Base-by-base conservation (phyloP, 2,797 vertebrate genomes). In the Mormyrops boulengeri region DNA sequence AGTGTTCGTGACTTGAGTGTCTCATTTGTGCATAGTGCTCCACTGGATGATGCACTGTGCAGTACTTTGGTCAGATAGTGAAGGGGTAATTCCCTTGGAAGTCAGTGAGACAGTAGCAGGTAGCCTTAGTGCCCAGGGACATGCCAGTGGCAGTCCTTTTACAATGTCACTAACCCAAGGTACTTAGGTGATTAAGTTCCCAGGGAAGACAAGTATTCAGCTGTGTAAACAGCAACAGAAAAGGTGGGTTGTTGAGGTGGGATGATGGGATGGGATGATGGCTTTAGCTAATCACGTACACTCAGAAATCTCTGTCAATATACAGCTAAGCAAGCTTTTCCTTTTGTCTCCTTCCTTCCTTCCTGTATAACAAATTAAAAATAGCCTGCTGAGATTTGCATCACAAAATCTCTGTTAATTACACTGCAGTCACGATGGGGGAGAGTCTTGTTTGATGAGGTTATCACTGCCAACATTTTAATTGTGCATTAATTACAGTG, bases 351-450 rank as follows among this genome's bases (percentile, higher is more conserved):
- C 34, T 57, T 55, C 53, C 52, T 38, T 87, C 30, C 84, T 86
- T n/a, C 26, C 34, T 38, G 53, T 87, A 57, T 30, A 60, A n/a
- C 22, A 60, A 50, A 87, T 55, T 87, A 87, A 55, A 53, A 52
- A 85, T 85, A 50, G 84, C 49, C 50, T 30, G 84, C 50, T 52
- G 30, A 38, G n/a, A 87, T 87, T 57, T 87, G 85, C 85, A 38
- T 87, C 52, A n/a, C 34, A 73, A 60, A 57, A 87, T 60, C 50
- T 86, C 85, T 49, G 52, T 87, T 87, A 87, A 88, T 88, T 62
- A 47, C 87, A 62, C 85, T 87, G 87, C 57, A 47, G 57, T 66
- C 87, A 88, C 87, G 66, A 88, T 87, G 52, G 85, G 85, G 85
- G 85, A 57, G 85, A 62, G 57, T 47, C 55, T 47, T 88, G 87